Conservation (phyloP, 2,113 vertebrate species). For the Myocastor coypus region DNA sequence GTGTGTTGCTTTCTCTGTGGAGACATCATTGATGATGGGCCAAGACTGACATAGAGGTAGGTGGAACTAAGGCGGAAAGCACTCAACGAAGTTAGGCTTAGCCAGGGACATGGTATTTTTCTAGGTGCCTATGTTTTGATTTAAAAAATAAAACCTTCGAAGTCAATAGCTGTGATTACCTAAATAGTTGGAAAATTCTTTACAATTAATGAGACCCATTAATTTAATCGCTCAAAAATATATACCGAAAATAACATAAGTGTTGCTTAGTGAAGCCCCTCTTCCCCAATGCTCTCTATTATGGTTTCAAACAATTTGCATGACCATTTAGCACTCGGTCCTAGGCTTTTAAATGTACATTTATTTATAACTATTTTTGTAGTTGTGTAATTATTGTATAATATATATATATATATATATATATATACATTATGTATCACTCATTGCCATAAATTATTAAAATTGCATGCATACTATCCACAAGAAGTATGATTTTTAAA, state of each 20-base stretch:
- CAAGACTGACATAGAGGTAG: neutral
- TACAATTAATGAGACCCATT: neutral
- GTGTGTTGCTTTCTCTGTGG: neutral
- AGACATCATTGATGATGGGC: neutral
- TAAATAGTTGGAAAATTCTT: neutral
- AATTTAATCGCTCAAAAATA: conserved; percentile 37
- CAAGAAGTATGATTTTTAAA: neutral
- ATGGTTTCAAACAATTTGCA: neutral
- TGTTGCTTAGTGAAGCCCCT: neutral
- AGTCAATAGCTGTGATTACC: neutral
- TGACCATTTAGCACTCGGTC: neutral
- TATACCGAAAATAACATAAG: conserved; percentile 25
- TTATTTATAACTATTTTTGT: neutral
- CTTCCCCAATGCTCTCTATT: neutral
- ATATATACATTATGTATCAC: neutral
- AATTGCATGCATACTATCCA: neutral
- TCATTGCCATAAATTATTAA: neutral
- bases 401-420: no score
- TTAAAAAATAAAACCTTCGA: neutral
- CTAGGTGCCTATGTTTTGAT: neutral
- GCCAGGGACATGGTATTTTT: neutral
- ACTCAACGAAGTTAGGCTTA: neutral
- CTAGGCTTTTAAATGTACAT: neutral
- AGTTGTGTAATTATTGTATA: neutral
- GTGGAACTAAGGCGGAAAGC: neutral